Conservation (phyloP, 1,140 invertebrate species). For the Drepana arcuata region DNA sequence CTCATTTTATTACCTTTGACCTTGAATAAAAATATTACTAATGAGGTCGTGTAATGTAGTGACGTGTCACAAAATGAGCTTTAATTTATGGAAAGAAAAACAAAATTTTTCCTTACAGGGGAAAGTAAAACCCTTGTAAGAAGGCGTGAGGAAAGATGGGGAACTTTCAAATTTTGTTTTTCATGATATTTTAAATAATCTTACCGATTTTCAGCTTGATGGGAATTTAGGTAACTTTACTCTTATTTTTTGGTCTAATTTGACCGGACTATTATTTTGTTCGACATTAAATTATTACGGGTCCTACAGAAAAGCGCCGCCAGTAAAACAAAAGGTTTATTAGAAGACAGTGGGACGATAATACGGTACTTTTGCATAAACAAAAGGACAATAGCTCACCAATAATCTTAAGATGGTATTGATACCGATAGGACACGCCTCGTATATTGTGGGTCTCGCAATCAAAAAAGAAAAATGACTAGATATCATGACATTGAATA, state of each 20-base stretch:
- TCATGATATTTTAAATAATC: no score
- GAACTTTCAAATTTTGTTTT: no score
- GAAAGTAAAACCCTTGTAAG: no score
- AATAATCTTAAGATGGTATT: constrained; percentile 14
- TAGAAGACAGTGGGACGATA: constrained; percentile 14
- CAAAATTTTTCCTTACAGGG: no score
- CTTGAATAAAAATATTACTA: constrained; percentile 18
- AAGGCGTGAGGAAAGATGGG: no score
- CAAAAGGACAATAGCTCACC: constrained; percentile 16
- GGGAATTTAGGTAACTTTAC: no score
- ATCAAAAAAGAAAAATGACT: constrained; percentile 7
- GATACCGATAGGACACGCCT: constrained; percentile 18
- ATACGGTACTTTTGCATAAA: constrained; percentile 27
- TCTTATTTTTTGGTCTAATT: no score
- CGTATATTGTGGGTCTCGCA: constrained; percentile 14
- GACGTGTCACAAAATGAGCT: no score
- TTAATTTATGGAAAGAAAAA: no score
- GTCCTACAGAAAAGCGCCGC: constrained; percentile 1
- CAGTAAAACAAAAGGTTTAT: constrained; percentile 15
- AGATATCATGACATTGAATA: constrained; percentile 16
- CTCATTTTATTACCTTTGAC: no score
- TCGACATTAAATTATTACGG: constrained; percentile 3
- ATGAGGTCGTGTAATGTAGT: no score
- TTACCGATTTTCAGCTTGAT: no score
- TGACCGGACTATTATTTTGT: neutral